These are phyloP conservation scores for Kradibia gibbosae DNA, from an alignment of 1,140 invertebrate genomes.

Conservation along the genomic window DNA sequence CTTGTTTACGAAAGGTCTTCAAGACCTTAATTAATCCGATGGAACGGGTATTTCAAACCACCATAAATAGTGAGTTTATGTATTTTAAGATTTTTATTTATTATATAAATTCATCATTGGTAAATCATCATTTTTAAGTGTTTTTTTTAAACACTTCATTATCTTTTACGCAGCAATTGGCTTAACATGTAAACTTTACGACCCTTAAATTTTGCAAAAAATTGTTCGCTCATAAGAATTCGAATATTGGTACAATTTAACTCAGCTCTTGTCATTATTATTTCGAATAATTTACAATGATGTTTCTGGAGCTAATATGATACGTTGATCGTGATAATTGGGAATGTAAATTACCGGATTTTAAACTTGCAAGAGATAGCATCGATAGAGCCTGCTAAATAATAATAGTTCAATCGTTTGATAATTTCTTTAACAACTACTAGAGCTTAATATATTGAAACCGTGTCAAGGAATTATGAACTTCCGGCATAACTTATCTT, in stretches of 20 bases:
- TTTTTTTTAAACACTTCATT: too few species aligned
- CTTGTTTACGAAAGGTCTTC: slow-evolving; percentile 31
- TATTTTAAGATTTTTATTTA: background rate
- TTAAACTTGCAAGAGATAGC: background rate
- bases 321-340: background rate
- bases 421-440: background rate
- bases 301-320: too few species aligned
- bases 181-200: background rate
- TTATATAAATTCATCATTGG: background rate
- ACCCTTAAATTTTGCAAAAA: background rate
- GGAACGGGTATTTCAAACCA: slow-evolving; percentile 25
- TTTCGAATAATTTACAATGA: too few species aligned
- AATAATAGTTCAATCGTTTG: background rate
- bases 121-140: background rate
- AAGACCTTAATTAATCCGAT: slow-evolving; percentile 29
- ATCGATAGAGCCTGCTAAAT: background rate
- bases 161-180: too few species aligned
- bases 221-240: too few species aligned
- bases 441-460: background rate
- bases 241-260: too few species aligned
- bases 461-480: background rate
- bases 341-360: too few species aligned
- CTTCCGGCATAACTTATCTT: background rate
- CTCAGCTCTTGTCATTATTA: too few species aligned
- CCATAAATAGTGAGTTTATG: background rate